These are phyloP conservation scores for Brenthis daphne DNA, from an alignment of 2,888 invertebrate species.

Conservation along the genomic window DNA sequence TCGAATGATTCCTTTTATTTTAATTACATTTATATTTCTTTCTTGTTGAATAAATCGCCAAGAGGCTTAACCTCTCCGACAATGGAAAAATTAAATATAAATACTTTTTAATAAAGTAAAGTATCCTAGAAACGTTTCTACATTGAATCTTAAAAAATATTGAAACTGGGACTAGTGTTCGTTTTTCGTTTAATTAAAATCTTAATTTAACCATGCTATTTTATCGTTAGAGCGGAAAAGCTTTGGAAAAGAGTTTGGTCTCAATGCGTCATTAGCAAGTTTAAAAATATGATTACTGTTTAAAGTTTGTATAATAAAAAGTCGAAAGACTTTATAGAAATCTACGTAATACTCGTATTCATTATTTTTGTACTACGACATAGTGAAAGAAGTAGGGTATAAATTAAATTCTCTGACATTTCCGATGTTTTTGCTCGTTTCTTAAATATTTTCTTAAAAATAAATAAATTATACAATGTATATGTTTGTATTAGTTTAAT, in stretches of 20 bases:
- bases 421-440: too few relatives aligned
- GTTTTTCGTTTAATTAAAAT: conserved; percentile 22
- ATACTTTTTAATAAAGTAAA: conserved; percentile 1
- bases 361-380: not conserved
- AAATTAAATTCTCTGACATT: not conserved
- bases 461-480: not conserved
- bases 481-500: too few relatives aligned
- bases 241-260: not conserved
- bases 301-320: not conserved
- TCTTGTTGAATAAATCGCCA: not conserved
- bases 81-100: not conserved
- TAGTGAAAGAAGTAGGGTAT: not conserved
- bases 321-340: too few relatives aligned
- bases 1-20: too few relatives aligned
- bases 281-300: conserved; percentile 4
- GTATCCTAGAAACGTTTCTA: not conserved
- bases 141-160: conserved; percentile 19
- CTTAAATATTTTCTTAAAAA: not conserved
- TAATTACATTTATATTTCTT: too few relatives aligned
- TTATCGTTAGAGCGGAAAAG: not conserved
- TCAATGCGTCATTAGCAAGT: not conserved
- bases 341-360: too few relatives aligned
- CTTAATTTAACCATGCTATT: conserved; percentile 4
- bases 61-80: not conserved
- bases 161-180: conserved; percentile 14